These are phyloP conservation scores for Neodon shergylaensis DNA, from an alignment of 2,113 vertebrate species.

Conservation along the genomic window DNA sequence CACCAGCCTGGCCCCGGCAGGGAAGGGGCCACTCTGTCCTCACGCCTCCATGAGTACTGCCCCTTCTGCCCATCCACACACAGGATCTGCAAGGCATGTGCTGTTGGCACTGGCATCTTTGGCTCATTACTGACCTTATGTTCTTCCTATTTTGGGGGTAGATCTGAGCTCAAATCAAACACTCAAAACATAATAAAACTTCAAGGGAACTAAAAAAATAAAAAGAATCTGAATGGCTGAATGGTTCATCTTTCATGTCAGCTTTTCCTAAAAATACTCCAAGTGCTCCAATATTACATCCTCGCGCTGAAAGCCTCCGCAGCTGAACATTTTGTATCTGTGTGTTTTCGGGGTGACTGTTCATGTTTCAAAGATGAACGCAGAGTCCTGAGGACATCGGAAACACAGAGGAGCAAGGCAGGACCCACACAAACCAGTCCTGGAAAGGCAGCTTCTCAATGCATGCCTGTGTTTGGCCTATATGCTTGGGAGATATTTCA, in stretches of 20 bases:
- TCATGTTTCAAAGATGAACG: not conserved
- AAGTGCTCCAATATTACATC: not conserved
- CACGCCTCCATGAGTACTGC: not conserved
- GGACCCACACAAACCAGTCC: not conserved
- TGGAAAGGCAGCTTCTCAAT: not conserved
- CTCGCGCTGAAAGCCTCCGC: not conserved
- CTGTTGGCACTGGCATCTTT: not conserved
- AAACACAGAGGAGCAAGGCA: not conserved
- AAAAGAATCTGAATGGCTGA: not conserved
- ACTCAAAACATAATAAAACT: slow-evolving; percentile 15
- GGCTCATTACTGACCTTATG: not conserved
- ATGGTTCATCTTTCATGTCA: not conserved
- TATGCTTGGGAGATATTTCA: not conserved
- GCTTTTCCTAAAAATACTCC: not conserved
- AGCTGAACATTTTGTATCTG: not conserved
- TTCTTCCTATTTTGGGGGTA: not conserved
- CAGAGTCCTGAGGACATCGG: not conserved
- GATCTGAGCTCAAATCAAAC: not conserved
- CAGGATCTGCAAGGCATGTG: fast-evolving
- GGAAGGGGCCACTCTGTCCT: not conserved
- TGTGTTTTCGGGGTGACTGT: fast-evolving
- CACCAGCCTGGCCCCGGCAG: not conserved
- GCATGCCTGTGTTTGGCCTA: not conserved
- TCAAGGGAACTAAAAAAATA: not conserved
- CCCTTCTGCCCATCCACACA: not conserved